phyloP scores from a whole-genome alignment of 2,113 vertebrate genomes.

The Sturnus vulgaris region DNA sequence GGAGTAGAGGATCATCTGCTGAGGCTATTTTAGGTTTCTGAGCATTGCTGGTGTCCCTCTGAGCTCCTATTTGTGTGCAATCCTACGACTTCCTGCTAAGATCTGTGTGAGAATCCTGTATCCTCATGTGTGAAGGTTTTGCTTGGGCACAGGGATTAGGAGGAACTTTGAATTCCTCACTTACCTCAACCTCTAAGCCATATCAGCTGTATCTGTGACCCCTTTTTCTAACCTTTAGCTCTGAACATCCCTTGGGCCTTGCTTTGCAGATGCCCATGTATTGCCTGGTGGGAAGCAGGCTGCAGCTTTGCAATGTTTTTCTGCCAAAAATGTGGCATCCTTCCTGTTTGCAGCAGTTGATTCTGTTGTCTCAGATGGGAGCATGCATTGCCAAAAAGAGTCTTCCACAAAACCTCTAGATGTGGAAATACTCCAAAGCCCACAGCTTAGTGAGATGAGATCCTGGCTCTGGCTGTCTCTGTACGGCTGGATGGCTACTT shows the following conservation, averaged over 20 bases:
- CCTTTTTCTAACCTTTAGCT: neutral
- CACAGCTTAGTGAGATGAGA: neutral
- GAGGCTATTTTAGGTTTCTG: slow-evolving; percentile 27
- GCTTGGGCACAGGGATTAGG: neutral
- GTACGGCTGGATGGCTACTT: neutral
- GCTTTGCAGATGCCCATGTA: rapidly evolving
- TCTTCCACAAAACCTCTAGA: rapidly evolving
- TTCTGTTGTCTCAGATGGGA: neutral
- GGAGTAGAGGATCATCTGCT: slow-evolving; percentile 30
- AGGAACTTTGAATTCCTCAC: neutral
- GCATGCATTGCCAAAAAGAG: rapidly evolving
- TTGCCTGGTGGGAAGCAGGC: neutral
- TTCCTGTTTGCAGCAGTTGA: neutral
- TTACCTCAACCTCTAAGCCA: neutral
- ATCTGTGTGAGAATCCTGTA: neutral
- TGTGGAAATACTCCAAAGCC: neutral
- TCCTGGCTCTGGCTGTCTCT: neutral
- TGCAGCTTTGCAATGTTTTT: neutral
- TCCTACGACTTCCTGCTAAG: neutral
- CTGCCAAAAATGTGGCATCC: neutral
- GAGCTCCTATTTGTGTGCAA: neutral
- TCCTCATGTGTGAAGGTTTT: neutral
- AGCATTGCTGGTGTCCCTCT: neutral
- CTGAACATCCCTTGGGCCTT: neutral
- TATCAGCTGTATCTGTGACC: neutral